These are phyloP conservation scores for Hypocryptadius cinnamomeus DNA, from an alignment of 2,113 vertebrate species.

Conservation along the genomic window DNA sequence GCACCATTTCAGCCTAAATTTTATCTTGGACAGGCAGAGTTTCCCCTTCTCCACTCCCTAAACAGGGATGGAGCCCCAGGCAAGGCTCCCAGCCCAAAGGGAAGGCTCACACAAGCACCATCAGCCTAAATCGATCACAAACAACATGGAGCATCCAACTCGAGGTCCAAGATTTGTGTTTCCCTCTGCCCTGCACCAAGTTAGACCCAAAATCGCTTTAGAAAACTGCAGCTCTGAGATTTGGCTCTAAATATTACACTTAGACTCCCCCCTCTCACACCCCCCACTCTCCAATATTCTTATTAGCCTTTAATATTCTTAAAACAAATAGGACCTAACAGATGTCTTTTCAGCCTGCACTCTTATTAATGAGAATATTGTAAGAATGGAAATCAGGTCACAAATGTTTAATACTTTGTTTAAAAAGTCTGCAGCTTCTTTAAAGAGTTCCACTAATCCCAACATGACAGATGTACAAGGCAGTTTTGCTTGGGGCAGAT, in stretches of 20 bases:
- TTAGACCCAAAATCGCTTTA: background rate
- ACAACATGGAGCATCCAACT: fast-evolving
- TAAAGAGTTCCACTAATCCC: conserved; percentile 63
- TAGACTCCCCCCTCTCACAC: background rate
- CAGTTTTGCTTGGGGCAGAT: conserved; percentile 59
- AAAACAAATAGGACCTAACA: conserved; percentile 44
- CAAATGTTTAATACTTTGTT: conserved; percentile 52
- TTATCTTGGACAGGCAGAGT: background rate
- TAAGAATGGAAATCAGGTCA: conserved; percentile 57
- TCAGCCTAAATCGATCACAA: fast-evolving
- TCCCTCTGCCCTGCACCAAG: background rate
- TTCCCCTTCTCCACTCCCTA: background rate
- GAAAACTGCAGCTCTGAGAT: background rate
- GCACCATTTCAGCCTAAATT: background rate
- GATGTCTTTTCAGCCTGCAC: conserved; percentile 49
- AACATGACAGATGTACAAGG: conserved; percentile 60
- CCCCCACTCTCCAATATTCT: background rate
- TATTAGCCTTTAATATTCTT: conserved; percentile 46
- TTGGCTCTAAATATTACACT: background rate
- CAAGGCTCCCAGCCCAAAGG: background rate
- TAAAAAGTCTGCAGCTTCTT: conserved; percentile 60
- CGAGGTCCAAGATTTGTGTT: fast-evolving
- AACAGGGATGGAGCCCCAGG: background rate
- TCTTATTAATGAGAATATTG: conserved; percentile 49
- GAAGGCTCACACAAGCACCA: background rate